Percentiles rank a stretch among this genome's conserved stretches.
These are phyloP conservation scores for Polypterus bichir DNA, from an alignment of 2,113 vertebrate species.

Conservation along the genomic window DNA sequence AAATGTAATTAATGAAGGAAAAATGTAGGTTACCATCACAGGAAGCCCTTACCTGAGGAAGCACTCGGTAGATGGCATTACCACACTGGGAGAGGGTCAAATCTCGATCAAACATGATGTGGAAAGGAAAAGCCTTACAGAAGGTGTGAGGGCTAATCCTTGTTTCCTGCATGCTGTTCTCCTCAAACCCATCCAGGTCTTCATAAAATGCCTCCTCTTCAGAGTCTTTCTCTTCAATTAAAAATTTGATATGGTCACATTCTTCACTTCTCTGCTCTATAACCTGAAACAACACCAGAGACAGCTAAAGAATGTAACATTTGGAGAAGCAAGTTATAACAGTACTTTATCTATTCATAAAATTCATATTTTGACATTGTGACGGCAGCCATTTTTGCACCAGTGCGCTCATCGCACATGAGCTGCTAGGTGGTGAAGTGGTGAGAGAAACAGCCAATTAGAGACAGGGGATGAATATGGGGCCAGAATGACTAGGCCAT, in stretches of 20 bases:
- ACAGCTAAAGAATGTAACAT: background rate
- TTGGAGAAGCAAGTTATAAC: background rate
- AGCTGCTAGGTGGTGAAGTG: too few relatives aligned
- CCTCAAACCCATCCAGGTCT: constrained; percentile 90
- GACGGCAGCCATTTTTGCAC: too few relatives aligned
- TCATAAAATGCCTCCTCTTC: constrained; percentile 92
- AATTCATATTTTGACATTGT: background rate
- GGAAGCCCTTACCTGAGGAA: constrained; percentile 71
- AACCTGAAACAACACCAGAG: constrained; percentile 49
- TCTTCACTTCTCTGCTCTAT: constrained; percentile 92
- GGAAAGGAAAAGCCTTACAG: constrained; percentile 96
- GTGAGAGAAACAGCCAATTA: too few relatives aligned
- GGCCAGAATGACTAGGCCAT: too few relatives aligned
- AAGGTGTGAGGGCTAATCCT: constrained; percentile 95
- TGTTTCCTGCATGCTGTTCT: constrained; percentile 90
- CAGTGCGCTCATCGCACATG: too few relatives aligned
- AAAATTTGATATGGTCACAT: constrained; percentile 93
- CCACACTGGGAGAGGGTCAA: constrained; percentile 91
- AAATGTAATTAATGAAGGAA: too few relatives aligned
- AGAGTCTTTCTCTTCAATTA: constrained; percentile 95
- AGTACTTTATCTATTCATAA: background rate
- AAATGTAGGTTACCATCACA: too few relatives aligned
- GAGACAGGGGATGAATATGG: too few relatives aligned
- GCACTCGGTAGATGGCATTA: constrained; percentile 89
- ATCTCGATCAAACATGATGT: constrained; percentile 93